A percentile compares a stretch with the other conserved stretches of the same genome.
phyloP scores from a whole-genome alignment of 30 jellyfish, hydroid and myxozoan genomes.

The Haliclystus octoradiatus region DNA sequence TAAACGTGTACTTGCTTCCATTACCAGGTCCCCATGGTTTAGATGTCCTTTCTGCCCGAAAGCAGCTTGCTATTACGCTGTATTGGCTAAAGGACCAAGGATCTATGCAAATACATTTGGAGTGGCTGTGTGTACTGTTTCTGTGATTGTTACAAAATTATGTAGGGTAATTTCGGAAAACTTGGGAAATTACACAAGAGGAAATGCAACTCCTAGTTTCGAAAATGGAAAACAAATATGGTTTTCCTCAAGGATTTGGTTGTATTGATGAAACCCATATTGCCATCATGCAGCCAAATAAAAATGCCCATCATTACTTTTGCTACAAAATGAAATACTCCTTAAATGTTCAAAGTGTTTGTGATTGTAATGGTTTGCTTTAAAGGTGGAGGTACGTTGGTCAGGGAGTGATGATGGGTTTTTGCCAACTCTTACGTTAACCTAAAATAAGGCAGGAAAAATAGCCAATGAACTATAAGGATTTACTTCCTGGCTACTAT shows the following conservation, averaged over 20 bases:
- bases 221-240: slow-evolving; percentile 29
- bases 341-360: slow-evolving; percentile 51
- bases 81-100: slow-evolving; percentile 37
- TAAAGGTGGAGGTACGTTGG: slow-evolving; percentile 43
- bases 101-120: slow-evolving; percentile 18
- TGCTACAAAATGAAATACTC: slow-evolving; percentile 52
- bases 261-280: slow-evolving; percentile 73
- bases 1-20: too few species aligned
- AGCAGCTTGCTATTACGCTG: slow-evolving; percentile 15
- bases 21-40: too few species aligned
- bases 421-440: slow-evolving; percentile 16
- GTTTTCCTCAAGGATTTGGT: slow-evolving; percentile 64
- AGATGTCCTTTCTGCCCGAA: too few species aligned
- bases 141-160: slow-evolving; percentile 6
- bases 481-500: slow-evolving; percentile 28
- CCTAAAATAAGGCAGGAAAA: slow-evolving; percentile 14
- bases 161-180: slow-evolving; percentile 7
- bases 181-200: slow-evolving; percentile 24
- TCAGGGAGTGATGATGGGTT: slow-evolving; percentile 60
- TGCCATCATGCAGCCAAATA: slow-evolving; percentile 45
- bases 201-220: slow-evolving; percentile 18
- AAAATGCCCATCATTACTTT: slow-evolving; percentile 59
- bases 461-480: slow-evolving; percentile 17
- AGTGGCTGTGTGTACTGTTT: slow-evolving; percentile 31
- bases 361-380: slow-evolving; percentile 40